These are phyloP conservation scores for Otus sunia DNA, from an alignment of 2,113 vertebrate species.

Conservation along the genomic window DNA sequence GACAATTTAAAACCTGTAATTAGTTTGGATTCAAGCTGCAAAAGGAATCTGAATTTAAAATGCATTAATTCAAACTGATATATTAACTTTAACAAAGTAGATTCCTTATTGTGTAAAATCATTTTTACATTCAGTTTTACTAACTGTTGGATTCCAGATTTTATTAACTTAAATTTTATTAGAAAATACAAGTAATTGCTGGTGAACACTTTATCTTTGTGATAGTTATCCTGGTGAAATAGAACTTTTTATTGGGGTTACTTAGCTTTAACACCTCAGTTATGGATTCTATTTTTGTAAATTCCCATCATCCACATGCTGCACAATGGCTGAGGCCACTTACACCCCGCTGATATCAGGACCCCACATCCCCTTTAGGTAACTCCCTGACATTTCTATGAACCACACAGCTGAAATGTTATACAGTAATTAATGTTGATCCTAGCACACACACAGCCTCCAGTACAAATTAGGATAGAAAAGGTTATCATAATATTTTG, in stretches of 20 bases:
- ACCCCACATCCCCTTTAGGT: constrained; percentile 74
- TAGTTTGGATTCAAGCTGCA: constrained; percentile 83
- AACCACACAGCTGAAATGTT: constrained; percentile 84
- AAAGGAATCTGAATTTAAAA: constrained; percentile 79
- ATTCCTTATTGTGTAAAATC: constrained; percentile 71
- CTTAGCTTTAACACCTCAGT: constrained; percentile 61
- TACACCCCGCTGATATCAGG: constrained; percentile 65
- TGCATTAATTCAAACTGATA: constrained; percentile 81
- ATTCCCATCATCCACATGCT: constrained; percentile 63
- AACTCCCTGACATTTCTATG: constrained; percentile 84
- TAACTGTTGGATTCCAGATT: constrained; percentile 66
- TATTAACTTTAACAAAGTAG: constrained; percentile 81
- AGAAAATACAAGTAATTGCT: constrained; percentile 50
- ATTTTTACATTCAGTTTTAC: constrained; percentile 69
- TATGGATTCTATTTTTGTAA: constrained; percentile 68
- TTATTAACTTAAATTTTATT: constrained; percentile 69
- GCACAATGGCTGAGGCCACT: constrained; percentile 55
- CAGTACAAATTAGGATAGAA: constrained; percentile 90
- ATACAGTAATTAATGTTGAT: constrained; percentile 91
- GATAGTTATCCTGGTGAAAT: constrained; percentile 25
- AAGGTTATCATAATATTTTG: constrained; percentile 95
- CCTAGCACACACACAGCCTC: constrained; percentile 83
- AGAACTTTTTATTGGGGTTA: constrained; percentile 64
- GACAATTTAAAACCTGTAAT: constrained; percentile 86
- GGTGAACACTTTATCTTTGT: not conserved